Base-by-base conservation (phyloP, 2,888 invertebrate species). In the Cantharis rufa region DNA sequence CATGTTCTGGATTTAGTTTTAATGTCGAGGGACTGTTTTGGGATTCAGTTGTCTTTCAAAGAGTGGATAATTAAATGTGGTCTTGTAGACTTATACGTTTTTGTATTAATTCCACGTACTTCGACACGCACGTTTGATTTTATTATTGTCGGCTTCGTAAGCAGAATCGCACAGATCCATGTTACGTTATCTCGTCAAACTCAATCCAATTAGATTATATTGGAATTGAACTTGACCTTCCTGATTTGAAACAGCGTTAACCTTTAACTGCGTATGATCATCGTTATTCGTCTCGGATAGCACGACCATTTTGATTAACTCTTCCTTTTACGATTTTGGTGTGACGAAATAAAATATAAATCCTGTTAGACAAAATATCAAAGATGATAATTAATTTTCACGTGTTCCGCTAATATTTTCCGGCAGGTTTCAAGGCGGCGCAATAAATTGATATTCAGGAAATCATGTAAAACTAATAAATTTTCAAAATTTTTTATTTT, bases 221-320 rank as follows among this genome's bases (percentile, higher is more conserved):
- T 71, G 64, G 72, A 74, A 77, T 77, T 77, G 77, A 77, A 72
- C 74, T 77, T 74, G 74, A 77, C 71, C 71, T 77, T 74, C 66
- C 24, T 63, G 28, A 71, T 71, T 48, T n/a, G 15, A 61, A 74
- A 77, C 24, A 71, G 71, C 69, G 62, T 24, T 24, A 24, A 66
- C 64, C 64, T 66, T 66, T 48, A 48, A 48, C n/a, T 48, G 13
- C 48, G 48, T 48, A 48, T 24, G 64, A 64, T 64, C 15, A 18
- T 64, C 64, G 64, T 64, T 64, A 64, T 64, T 64, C 64, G 13
- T 64, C 21, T 10, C 32, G 32, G 32, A 48, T 48, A 48, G n/a
- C n/a, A 48, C 48, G n/a, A 48, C 7, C 48, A 13, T 5, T 66
- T 66, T 66, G 21, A 66, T 66, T 24, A 66, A 66, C 18, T 16